phyloP scores from a whole-genome alignment of 2,888 invertebrate species.

The Lycia hirtaria region DNA sequence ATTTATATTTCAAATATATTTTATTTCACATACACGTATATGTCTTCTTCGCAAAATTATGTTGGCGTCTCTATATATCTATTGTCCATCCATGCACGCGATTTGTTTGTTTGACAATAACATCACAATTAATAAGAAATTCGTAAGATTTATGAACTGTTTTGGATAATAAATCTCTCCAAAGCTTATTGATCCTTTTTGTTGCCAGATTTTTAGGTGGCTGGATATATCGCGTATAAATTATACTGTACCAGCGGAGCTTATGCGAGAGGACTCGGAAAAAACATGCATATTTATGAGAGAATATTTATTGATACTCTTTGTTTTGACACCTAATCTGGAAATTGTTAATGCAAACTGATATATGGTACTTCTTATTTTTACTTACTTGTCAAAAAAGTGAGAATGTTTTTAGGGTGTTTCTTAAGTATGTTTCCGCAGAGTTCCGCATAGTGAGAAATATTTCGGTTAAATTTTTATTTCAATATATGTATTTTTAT shows the following conservation, averaged over 20 bases:
- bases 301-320: neutral
- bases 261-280: constrained; percentile 2
- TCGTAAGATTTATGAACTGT: neutral
- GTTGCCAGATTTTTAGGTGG: constrained; percentile 23
- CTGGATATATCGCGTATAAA: constrained; percentile 15
- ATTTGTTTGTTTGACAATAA: neutral
- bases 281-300: constrained; percentile 21
- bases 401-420: neutral
- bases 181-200: constrained; percentile 14
- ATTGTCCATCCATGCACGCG: no score
- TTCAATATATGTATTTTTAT: no score
- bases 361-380: neutral
- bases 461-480: no score
- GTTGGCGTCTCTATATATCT: no score
- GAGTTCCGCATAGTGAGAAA: no score
- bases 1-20: no score
- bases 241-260: constrained; percentile 5
- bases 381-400: no score
- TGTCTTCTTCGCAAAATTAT: no score
- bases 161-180: constrained; percentile 18
- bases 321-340: neutral
- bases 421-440: no score
- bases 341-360: neutral
- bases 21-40: no score
- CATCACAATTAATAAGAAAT: neutral